These are phyloP conservation scores for Siderastrea radians DNA, from an alignment of 92 coral and sea anemone species.

Conservation along the genomic window DNA sequence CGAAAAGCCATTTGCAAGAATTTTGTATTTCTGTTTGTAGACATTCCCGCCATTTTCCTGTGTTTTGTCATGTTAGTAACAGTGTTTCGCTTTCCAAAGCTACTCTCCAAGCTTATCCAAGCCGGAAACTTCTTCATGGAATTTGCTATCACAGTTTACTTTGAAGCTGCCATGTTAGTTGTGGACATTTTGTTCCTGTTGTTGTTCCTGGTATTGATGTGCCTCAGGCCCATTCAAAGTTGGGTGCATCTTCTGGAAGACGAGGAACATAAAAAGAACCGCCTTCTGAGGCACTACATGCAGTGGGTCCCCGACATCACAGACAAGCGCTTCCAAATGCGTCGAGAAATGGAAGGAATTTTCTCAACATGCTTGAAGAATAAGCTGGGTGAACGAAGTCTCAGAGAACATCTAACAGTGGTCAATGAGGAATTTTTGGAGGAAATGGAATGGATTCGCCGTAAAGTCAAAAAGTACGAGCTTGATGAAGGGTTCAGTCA, in stretches of 20 bases:
- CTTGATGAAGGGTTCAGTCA: conserved; percentile 83
- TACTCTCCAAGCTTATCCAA: conserved; percentile 87
- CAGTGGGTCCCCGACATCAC: conserved; percentile 93
- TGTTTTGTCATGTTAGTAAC: conserved; percentile 82
- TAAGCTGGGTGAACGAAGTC: conserved; percentile 33
- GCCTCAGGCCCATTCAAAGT: conserved; percentile 91
- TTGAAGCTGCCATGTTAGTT: conserved; percentile 73
- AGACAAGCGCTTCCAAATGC: conserved; percentile 79
- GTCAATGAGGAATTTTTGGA: conserved; percentile 74
- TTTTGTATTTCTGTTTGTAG: conserved; percentile 81
- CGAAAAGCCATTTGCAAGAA: conserved; percentile 90
- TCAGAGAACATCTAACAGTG: conserved; percentile 62
- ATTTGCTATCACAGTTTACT: conserved; percentile 87
- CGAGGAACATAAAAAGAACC: conserved; percentile 89
- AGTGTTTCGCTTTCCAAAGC: conserved; percentile 83
- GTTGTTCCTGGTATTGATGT: conserved; percentile 86
- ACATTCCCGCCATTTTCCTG: conserved; percentile 90
- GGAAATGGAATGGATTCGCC: conserved; percentile 88
- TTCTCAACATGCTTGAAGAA: conserved; percentile 88
- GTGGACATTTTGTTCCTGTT: conserved; percentile 86
- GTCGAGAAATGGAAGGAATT: conserved; percentile 90
- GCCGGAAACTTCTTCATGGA: conserved; percentile 93
- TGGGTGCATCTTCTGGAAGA: conserved; percentile 98
- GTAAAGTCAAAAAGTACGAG: conserved; percentile 80
- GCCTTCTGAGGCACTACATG: conserved; percentile 81